Conservation (phyloP, 2,888 invertebrate species). For the Yponomeuta evonymella region DNA sequence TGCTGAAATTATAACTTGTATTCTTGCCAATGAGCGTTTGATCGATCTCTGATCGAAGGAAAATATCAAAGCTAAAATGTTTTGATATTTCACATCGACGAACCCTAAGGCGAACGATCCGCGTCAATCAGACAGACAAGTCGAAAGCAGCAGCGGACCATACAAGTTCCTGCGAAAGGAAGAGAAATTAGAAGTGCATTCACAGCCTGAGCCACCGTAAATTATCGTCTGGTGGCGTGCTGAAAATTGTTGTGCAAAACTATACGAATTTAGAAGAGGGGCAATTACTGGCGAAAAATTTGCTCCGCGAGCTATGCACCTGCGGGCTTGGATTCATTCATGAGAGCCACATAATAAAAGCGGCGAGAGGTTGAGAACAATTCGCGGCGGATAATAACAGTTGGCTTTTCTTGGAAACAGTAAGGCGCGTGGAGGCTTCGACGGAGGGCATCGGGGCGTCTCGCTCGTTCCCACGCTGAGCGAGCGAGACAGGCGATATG, state of each 20-base stretch:
- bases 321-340: constrained; percentile 68
- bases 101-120: constrained; percentile 31
- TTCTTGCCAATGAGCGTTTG: constrained; percentile 59
- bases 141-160: constrained; percentile 48
- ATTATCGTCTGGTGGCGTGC: constrained; percentile 66
- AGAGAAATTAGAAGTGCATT: constrained; percentile 46
- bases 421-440: constrained; percentile 29
- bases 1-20: constrained; percentile 59
- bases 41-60: constrained; percentile 50
- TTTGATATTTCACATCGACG: no score
- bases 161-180: constrained; percentile 58
- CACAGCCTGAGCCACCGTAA: constrained; percentile 57
- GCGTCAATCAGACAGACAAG: constrained; percentile 38
- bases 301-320: constrained; percentile 62
- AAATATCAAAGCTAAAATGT: constrained; percentile 30
- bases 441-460: constrained; percentile 52
- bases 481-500: constrained; percentile 39
- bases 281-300: constrained; percentile 54
- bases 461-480: constrained; percentile 43
- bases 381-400: constrained; percentile 68
- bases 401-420: constrained; percentile 71
- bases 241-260: constrained; percentile 54
- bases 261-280: constrained; percentile 52
- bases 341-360: constrained; percentile 52
- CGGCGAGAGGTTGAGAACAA: constrained; percentile 63